Conservation (phyloP, 2,888 invertebrate species). For the Andrena bicolor region DNA sequence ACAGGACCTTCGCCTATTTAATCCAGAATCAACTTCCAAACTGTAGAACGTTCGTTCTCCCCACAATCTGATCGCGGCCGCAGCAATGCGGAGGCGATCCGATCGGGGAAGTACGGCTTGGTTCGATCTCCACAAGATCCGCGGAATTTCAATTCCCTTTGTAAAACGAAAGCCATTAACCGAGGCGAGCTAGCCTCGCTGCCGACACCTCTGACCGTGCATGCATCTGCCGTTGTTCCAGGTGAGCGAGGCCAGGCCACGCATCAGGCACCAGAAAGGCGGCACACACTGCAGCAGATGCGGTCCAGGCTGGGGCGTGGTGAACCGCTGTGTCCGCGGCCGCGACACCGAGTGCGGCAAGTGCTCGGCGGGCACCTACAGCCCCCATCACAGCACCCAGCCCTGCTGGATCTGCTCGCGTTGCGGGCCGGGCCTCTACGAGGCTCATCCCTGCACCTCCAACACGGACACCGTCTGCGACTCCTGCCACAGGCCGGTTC, state of each 20-base stretch:
- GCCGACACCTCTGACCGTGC: not conserved
- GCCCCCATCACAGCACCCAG: conserved; percentile 83
- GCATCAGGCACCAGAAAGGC: conserved; percentile 80
- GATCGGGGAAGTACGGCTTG: too few relatives aligned
- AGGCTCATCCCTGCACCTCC: conserved; percentile 83
- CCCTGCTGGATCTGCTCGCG: conserved; percentile 85
- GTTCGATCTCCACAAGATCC: not conserved
- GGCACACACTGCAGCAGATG: conserved; percentile 83
- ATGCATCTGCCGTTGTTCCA: conserved; percentile 69
- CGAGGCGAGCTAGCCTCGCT: not conserved
- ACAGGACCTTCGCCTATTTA: too few relatives aligned
- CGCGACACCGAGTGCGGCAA: conserved; percentile 83
- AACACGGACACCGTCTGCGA: conserved; percentile 84
- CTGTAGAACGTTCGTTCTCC: too few relatives aligned
- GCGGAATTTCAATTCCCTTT: not conserved
- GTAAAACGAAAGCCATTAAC: not conserved
- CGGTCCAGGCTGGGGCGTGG: conserved; percentile 84
- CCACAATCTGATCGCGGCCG: too few relatives aligned
- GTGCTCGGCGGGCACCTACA: conserved; percentile 82
- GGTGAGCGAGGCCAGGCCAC: conserved; percentile 78
- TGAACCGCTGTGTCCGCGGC: conserved; percentile 78
- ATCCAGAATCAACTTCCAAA: too few relatives aligned
- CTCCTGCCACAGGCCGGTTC: conserved; percentile 81
- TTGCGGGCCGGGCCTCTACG: conserved; percentile 84
- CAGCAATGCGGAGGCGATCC: too few relatives aligned